Evolutionary conservation across 30 jellyfish, hydroid and myxozoan species (phyloP).

Genomic region (Clytia hemisphaerica): DNA sequence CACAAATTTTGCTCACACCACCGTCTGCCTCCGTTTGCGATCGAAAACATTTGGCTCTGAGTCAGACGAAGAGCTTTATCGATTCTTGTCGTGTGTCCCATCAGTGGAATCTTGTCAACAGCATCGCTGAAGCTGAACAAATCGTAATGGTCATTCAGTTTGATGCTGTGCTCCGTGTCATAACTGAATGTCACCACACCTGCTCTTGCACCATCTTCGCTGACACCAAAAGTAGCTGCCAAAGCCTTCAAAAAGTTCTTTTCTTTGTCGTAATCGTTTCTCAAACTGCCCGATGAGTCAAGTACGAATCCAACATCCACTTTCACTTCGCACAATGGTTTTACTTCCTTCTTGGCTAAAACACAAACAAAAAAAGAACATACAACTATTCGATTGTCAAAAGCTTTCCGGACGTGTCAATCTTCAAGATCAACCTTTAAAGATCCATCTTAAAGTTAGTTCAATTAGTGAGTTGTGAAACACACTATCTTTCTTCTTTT

Average conservation of each 20-base stretch:
- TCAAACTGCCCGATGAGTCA: conserved; percentile 65
- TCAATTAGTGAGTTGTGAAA: too few species aligned
- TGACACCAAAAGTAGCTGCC: conserved; percentile 21
- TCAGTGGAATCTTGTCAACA: conserved; percentile 43
- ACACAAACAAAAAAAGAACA: too few species aligned
- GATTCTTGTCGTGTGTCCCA: conserved; percentile 64
- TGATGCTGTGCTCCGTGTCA: conserved; percentile 48
- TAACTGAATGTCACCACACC: conserved; percentile 57
- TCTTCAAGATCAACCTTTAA: too few species aligned
- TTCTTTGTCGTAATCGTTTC: conserved; percentile 46
- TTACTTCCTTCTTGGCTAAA: too few species aligned
- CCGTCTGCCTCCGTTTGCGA: background rate
- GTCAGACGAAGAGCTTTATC: conserved; percentile 40
- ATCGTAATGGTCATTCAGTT: conserved; percentile 33
- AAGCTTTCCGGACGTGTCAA: too few species aligned
- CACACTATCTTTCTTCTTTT: too few species aligned
- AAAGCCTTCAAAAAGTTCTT: conserved; percentile 40
- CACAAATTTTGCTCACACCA: too few species aligned
- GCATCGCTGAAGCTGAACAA: conserved; percentile 24
- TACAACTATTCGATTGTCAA: too few species aligned
- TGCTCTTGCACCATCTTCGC: conserved; percentile 43
- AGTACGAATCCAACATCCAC: conserved; percentile 54
- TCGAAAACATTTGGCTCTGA: background rate
- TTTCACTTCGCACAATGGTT: too few species aligned
- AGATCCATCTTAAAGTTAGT: too few species aligned